Conservation (phyloP, 2,113 vertebrate species). For the Bubo scandiacus region DNA sequence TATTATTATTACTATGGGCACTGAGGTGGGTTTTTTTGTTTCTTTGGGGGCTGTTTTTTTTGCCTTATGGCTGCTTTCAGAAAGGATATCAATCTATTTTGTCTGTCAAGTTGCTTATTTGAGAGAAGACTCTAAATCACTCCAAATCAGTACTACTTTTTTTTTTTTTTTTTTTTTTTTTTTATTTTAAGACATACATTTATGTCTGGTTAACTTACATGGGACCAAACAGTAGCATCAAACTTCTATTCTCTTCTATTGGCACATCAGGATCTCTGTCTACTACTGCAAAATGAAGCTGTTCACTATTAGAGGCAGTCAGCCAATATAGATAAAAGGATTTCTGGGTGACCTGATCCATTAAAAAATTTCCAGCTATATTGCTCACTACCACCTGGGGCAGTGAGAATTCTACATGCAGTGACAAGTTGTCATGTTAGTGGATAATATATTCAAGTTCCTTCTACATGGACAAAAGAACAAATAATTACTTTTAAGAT, state of each 20-base stretch:
- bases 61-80: neutral
- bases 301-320: neutral
- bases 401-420: neutral
- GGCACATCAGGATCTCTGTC: neutral
- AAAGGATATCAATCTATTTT: neutral
- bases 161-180: neutral
- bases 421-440: neutral
- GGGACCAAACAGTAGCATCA: neutral
- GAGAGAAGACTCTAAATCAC: neutral
- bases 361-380: neutral
- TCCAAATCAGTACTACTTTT: neutral
- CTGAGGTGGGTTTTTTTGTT: neutral
- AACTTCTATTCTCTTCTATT: neutral
- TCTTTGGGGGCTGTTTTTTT: neutral
- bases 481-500: neutral
- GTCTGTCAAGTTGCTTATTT: neutral
- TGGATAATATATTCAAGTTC: neutral
- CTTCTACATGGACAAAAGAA: neutral
- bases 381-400: fast-evolving
- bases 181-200: fast-evolving
- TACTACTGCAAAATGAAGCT: neutral
- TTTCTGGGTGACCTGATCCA: neutral
- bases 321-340: neutral
- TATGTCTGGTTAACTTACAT: neutral
- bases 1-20: neutral